Base-by-base conservation (phyloP, 2,113 vertebrate species). In the Felis chaus region DNA sequence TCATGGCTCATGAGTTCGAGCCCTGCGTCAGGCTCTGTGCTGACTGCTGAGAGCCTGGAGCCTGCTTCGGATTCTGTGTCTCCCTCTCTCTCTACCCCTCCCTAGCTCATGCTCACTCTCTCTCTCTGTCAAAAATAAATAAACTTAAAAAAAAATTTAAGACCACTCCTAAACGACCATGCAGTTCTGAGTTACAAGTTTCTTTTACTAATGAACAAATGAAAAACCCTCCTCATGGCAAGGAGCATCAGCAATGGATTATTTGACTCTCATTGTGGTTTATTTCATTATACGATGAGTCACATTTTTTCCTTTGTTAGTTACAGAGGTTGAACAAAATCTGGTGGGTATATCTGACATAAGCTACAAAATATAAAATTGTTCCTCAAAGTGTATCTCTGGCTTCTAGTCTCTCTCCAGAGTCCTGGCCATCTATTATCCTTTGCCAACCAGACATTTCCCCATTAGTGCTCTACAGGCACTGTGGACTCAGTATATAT, bases 231-330 rank as follows among this genome's bases (percentile, higher is more conserved):
- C 93, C 66, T 76, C 90, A 68, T 41, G 55, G 33, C 48, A 92
- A 84, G 76, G 84, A 73, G 13, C 14, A 84, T 65, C 63, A 80
- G n/a, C 18, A 84, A 15, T 91, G 48, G 66, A 66, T 97, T 95
- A 68, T 80, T 80, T 93, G 84, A 84, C 68, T 97, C 61, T 97
- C 33, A 36, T 21, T 95, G 89, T 91, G 74, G 66, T 83, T 97
- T 88, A 94, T 80, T 96, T 95, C 36, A 78, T 94, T 97, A 85
- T 80, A 73, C 1, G 1, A 92, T 89, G 50, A 94, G 39, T 86
- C 73, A 82, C 14, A 87, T 94, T 92, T 97, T 90, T 80, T 14
- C 88, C 39, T 88, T 92, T 97, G 63, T 92, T 96, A 82, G 50
- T 89, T 95, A 92, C 45, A 91, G 55, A 97, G 65, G 29, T 90